These are phyloP conservation scores for Gallirallus australis DNA, from an alignment of 2,797 vertebrate genomes.

Conservation along the genomic window DNA sequence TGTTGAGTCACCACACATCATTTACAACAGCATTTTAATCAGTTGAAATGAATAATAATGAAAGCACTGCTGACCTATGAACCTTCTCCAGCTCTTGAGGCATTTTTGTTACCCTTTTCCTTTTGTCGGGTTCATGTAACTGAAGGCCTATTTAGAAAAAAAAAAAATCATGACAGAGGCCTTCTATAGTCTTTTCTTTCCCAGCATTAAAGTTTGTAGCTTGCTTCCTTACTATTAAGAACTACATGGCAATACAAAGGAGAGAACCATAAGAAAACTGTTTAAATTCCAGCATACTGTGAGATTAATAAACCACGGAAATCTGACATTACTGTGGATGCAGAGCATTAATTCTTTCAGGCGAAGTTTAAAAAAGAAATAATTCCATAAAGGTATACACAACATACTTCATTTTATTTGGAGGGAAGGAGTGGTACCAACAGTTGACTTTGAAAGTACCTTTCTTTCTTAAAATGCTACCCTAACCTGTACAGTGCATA, in stretches of 20 bases:
- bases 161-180: background rate
- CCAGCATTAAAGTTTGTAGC: background rate
- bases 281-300: constrained; percentile 68
- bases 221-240: background rate
- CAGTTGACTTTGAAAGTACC: background rate
- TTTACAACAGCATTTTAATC: background rate
- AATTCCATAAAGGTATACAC: background rate
- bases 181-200: background rate
- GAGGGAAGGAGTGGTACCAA: background rate
- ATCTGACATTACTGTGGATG: constrained; percentile 53
- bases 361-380: constrained; percentile 21
- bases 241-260: background rate
- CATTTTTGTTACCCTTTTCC: background rate
- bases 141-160: background rate
- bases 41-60: background rate
- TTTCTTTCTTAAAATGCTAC: background rate
- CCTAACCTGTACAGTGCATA: background rate
- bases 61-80: background rate
- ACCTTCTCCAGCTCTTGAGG: background rate
- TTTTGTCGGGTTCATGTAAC: background rate
- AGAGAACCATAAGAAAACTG: constrained; percentile 38
- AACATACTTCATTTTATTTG: background rate
- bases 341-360: constrained; percentile 55
- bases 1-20: background rate
- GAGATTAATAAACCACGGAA: constrained; percentile 72